Conservation (phyloP, 2,113 vertebrate species). For the Tychaedon coryphoeus region DNA sequence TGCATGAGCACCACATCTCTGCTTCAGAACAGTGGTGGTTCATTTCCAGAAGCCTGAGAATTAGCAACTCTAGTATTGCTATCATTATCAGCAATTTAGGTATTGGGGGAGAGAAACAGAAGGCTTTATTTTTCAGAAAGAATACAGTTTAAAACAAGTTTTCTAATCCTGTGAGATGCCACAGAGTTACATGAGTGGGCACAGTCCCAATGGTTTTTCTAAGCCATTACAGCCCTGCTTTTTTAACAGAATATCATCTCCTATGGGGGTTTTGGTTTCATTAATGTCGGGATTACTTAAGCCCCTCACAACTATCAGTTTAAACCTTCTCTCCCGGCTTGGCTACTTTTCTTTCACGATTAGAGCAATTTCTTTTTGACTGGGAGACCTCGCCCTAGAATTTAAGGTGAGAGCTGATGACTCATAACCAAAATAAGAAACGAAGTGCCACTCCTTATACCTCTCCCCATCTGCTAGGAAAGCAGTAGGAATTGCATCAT, state of each 20-base stretch:
- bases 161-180: not conserved
- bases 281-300: not conserved
- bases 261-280: not conserved
- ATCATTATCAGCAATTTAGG: not conserved
- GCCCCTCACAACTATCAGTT: not conserved
- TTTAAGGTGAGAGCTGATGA: not conserved
- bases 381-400: not conserved
- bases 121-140: not conserved
- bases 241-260: not conserved
- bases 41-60: not conserved
- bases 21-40: not conserved
- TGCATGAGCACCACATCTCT: not conserved
- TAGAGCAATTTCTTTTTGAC: not conserved
- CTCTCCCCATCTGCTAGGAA: not conserved
- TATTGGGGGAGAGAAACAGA: not conserved
- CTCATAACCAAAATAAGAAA: conserved; percentile 6
- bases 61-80: not conserved
- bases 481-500: not conserved
- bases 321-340: not conserved
- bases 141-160: not conserved
- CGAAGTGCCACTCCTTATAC: not conserved
- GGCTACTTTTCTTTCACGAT: not conserved
- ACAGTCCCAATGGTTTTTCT: not conserved
- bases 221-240: not conserved
- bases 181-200: not conserved